Evolutionary conservation across 2,797 vertebrate species (phyloP).

Genomic region (Anabacerthia variegaticeps): DNA sequence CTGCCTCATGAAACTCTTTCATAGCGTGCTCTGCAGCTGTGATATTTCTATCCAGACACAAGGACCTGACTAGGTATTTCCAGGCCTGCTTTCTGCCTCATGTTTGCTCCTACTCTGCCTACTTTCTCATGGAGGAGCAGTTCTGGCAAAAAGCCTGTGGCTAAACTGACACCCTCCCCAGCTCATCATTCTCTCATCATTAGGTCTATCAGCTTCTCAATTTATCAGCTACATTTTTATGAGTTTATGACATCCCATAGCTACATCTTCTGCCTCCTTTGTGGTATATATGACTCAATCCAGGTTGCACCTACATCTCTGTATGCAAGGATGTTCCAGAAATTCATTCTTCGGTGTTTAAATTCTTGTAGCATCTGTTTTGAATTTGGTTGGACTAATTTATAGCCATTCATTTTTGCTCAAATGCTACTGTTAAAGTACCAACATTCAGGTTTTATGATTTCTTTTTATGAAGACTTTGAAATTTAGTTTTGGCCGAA

Average conservation of each 20-base stretch:
- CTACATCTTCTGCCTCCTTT: background rate
- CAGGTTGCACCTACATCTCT: background rate
- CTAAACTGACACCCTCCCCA: background rate
- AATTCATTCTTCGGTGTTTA: background rate
- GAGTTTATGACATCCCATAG: background rate
- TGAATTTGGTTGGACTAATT: background rate
- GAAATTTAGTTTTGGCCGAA: background rate
- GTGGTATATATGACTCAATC: background rate
- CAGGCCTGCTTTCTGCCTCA: background rate
- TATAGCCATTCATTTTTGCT: background rate
- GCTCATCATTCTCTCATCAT: background rate
- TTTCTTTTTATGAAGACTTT: background rate
- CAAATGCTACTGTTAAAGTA: background rate
- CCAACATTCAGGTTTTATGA: background rate
- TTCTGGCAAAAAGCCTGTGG: background rate
- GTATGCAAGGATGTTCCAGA: background rate
- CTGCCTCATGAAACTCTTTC: background rate
- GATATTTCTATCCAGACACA: background rate
- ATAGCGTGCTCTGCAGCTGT: rapidly evolving
- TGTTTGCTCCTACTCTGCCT: background rate
- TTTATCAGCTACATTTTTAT: background rate
- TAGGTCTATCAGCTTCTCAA: background rate
- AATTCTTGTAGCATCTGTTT: background rate
- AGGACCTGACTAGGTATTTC: background rate
- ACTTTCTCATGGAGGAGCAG: background rate